Conservation (phyloP, 37 sponge, comb jelly and placozoan species). For the Cladorhizidae sp. region DNA sequence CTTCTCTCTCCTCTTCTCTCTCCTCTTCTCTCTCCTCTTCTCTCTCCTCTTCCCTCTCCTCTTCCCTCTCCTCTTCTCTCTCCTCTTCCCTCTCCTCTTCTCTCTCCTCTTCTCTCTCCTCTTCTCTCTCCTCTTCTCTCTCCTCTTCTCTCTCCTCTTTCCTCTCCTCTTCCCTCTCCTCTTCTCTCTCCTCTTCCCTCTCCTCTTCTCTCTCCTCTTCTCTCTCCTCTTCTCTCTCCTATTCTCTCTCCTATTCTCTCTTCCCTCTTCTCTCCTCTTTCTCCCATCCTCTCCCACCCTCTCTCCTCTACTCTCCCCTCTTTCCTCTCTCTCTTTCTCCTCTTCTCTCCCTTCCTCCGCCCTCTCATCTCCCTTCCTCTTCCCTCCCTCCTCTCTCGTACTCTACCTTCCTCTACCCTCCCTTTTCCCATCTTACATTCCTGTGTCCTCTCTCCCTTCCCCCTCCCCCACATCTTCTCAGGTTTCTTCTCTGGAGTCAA, state of each 20-base stretch:
- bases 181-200: not conserved
- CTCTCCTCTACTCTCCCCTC: constrained; percentile 2
- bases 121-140: no score
- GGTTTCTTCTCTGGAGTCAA: constrained; percentile 50
- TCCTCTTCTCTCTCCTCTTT: not conserved
- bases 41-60: no score
- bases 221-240: no score
- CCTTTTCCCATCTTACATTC: not conserved
- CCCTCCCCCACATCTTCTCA: not conserved
- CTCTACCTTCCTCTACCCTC: not conserved
- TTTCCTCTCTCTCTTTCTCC: constrained; percentile 20
- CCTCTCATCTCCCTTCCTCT: not conserved
- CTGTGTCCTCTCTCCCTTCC: not conserved
- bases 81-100: not conserved
- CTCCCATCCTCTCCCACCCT: no score
- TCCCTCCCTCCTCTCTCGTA: not conserved
- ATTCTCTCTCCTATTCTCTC: no score
- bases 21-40: no score
- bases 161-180: not conserved
- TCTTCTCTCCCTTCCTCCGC: constrained; percentile 10
- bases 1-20: no score
- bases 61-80: not conserved
- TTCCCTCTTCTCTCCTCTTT: not conserved
- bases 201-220: no score
- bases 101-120: no score